These are phyloP conservation scores for Meliscaeva auricollis DNA, from an alignment of 2,888 invertebrate species.

Conservation along the genomic window DNA sequence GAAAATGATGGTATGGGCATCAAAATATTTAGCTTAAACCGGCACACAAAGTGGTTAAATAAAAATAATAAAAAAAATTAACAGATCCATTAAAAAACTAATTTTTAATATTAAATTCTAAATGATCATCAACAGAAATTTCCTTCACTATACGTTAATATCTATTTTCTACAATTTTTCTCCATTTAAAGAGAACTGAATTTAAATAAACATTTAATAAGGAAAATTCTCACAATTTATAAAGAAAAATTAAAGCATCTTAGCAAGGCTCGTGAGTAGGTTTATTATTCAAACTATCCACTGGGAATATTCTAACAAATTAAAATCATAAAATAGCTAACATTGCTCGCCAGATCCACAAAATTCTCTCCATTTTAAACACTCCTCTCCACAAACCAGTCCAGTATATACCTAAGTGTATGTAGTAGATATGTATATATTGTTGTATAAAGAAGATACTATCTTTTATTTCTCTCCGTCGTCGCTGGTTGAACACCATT, in stretches of 20 bases:
- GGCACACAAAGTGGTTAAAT: too few species aligned
- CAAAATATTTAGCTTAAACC: too few species aligned
- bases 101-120: too few species aligned
- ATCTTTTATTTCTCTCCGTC: constrained; percentile 40
- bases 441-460: constrained; percentile 6
- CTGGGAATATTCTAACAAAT: constrained; percentile 66
- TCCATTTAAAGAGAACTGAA: neutral
- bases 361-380: constrained; percentile 19
- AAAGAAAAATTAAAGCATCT: constrained; percentile 23
- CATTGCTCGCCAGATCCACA: constrained; percentile 41
- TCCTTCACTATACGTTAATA: too few species aligned
- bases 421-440: neutral
- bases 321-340: constrained; percentile 64
- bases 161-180: neutral
- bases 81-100: too few species aligned
- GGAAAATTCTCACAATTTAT: neutral
- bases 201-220: constrained; percentile 37
- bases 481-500: constrained; percentile 39
- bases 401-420: neutral
- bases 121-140: too few species aligned
- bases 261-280: neutral
- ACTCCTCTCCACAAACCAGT: neutral
- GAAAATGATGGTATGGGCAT: too few species aligned
- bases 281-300: constrained; percentile 57
- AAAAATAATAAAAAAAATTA: too few species aligned